Percentiles rank a stretch among this genome's conserved stretches.
phyloP scores from a whole-genome alignment of 2,113 vertebrate genomes.

The Microtus ochrogaster region DNA sequence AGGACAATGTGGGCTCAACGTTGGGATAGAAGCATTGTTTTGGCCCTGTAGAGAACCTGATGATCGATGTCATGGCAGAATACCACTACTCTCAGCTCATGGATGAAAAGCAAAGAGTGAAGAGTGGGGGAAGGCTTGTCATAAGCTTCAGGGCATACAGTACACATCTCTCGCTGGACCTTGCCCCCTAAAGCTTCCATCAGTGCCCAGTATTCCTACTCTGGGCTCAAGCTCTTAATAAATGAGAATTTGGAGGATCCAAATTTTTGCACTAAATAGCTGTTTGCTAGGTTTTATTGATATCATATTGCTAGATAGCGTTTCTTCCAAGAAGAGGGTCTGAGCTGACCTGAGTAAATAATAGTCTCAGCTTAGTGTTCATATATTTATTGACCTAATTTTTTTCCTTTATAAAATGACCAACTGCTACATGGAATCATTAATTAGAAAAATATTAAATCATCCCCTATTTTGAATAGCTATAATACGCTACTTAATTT shows the following conservation, averaged over 20 bases:
- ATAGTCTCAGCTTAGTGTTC: not conserved
- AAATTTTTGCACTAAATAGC: not conserved
- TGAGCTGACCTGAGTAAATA: not conserved
- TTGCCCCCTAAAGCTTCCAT: not conserved
- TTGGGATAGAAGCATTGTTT: no score
- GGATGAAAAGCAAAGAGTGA: not conserved
- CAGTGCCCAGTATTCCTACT: not conserved
- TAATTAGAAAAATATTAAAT: conserved; percentile 32
- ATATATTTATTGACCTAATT: not conserved
- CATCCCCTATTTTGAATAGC: not conserved
- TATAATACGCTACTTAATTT: not conserved
- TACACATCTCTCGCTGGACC: not conserved
- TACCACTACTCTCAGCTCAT: not conserved
- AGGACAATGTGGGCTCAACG: not conserved
- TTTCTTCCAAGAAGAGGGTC: not conserved
- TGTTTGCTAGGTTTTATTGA: conserved; percentile 6
- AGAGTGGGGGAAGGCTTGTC: no score
- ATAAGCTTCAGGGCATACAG: not conserved
- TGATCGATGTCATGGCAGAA: not conserved
- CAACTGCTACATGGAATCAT: not conserved
- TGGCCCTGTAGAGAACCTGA: not conserved
- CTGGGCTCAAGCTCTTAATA: not conserved
- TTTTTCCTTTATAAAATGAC: conserved; percentile 1
- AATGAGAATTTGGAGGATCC: not conserved
- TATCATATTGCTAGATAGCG: not conserved